Percentiles rank a stretch among this genome's conserved stretches.
Evolutionary conservation across 1,140 invertebrate genomes (phyloP).

Genomic region (Neodiprion lecontei): DNA sequence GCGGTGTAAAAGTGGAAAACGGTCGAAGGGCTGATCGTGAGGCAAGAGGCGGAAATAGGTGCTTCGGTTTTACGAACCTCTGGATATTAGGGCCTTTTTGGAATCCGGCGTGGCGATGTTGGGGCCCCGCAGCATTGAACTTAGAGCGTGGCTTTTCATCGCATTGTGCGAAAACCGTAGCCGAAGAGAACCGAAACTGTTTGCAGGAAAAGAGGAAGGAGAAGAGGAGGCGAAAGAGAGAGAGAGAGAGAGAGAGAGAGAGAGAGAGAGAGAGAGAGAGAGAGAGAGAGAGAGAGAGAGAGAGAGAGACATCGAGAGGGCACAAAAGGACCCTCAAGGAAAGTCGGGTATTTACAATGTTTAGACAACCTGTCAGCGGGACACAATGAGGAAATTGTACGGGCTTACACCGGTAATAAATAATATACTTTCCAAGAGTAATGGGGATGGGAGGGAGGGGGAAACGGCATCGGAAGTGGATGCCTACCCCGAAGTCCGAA

Average conservation of each 20-base stretch:
- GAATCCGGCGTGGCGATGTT: no score
- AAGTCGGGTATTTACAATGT: constrained; percentile 48
- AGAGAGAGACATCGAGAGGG: constrained; percentile 8
- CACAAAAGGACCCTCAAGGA: constrained; percentile 18
- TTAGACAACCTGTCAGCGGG: constrained; percentile 49
- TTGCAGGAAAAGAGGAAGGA: no score
- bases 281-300: constrained; percentile 8
- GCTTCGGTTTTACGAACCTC: no score
- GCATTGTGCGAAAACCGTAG: constrained; percentile 37
- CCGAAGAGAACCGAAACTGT: constrained; percentile 17
- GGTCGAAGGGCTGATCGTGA: no score
- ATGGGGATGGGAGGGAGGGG: neutral
- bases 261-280: constrained; percentile 11
- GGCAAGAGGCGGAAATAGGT: no score
- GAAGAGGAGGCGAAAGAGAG: neutral
- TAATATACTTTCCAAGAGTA: constrained; percentile 12
- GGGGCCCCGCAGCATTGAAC: constrained; percentile 3
- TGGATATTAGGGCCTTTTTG: no score
- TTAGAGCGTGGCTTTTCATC: constrained; percentile 36
- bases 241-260: constrained; percentile 15
- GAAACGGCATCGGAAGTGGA: constrained; percentile 12
- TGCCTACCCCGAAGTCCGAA: neutral
- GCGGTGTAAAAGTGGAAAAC: no score
- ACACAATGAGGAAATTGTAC: constrained; percentile 37
- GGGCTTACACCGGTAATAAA: constrained; percentile 36